phyloP scores from a whole-genome alignment of 2,888 invertebrate species.

The Oscheius sp. region DNA sequence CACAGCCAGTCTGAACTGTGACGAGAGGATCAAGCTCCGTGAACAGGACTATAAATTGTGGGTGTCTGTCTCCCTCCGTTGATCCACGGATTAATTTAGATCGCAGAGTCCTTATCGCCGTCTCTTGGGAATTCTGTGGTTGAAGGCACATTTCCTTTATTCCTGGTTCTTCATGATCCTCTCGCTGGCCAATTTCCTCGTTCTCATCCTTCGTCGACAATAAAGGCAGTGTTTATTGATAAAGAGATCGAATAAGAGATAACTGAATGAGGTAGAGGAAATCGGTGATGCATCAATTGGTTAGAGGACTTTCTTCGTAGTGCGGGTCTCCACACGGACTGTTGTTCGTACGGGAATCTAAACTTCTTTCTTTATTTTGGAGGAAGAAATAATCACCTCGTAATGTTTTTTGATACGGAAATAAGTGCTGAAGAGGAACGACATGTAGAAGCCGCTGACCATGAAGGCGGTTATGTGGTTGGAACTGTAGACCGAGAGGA shows the following conservation, averaged over 20 bases:
- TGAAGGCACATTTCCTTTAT: conserved; percentile 10
- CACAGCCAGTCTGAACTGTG: conserved; percentile 6
- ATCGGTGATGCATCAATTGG: background rate
- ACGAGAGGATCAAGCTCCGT: background rate
- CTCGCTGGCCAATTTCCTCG: background rate
- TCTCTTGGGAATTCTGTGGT: background rate
- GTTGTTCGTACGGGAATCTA: background rate
- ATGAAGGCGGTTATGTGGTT: conserved; percentile 69
- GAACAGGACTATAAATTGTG: background rate
- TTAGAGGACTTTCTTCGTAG: conserved; percentile 19
- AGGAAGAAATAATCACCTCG: background rate
- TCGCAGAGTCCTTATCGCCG: background rate
- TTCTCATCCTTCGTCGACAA: conserved; percentile 7
- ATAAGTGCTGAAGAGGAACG: conserved; percentile 65
- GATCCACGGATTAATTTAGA: background rate
- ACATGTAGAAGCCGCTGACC: conserved; percentile 69
- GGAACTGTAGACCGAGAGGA: conserved; percentile 55
- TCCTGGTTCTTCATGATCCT: conserved; percentile 13
- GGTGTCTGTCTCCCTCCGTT: background rate
- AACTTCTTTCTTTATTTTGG: too few relatives aligned
- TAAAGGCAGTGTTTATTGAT: conserved; percentile 13
- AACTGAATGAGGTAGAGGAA: conserved; percentile 6
- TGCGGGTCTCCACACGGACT: conserved; percentile 30
- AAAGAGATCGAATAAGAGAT: conserved; percentile 11
- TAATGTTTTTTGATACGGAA: conserved; percentile 53